Percentiles rank a stretch among this genome's conserved stretches.
These are phyloP conservation scores for Cancer borealis DNA, from an alignment of 2,888 invertebrate genomes.

Conservation along the genomic window DNA sequence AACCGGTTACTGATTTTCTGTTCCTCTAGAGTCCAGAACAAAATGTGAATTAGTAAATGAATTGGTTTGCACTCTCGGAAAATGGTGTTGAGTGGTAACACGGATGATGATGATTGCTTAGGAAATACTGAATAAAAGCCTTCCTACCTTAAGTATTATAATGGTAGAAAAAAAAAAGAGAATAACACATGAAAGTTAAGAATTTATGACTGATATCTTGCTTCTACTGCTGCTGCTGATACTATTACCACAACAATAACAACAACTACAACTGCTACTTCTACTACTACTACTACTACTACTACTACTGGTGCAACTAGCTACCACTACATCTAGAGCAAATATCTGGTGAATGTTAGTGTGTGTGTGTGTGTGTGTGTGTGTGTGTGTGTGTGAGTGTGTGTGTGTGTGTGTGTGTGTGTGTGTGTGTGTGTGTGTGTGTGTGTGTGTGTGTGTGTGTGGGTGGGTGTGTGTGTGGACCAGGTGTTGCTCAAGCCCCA, in stretches of 20 bases:
- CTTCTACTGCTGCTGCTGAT: neutral
- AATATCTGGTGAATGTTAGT: neutral
- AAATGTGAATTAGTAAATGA: neutral
- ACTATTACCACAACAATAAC: neutral
- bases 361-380: no score
- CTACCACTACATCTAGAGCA: no score
- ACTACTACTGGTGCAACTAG: no score
- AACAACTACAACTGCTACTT: neutral
- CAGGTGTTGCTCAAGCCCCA: neutral
- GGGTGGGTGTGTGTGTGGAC: neutral
- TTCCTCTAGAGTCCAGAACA: neutral
- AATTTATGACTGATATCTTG: neutral
- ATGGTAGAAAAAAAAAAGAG: neutral
- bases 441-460: neutral
- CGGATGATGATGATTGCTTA: neutral
- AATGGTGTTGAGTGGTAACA: neutral
- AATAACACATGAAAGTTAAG: neutral
- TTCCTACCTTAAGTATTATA: neutral
- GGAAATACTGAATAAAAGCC: neutral
- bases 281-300: neutral
- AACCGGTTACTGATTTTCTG: neutral
- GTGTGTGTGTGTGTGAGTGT: no score
- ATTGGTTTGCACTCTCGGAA: neutral
- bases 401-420: no score
- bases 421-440: neutral